Conservation (phyloP, 2,797 vertebrate species). For the Diceros bicornis region DNA sequence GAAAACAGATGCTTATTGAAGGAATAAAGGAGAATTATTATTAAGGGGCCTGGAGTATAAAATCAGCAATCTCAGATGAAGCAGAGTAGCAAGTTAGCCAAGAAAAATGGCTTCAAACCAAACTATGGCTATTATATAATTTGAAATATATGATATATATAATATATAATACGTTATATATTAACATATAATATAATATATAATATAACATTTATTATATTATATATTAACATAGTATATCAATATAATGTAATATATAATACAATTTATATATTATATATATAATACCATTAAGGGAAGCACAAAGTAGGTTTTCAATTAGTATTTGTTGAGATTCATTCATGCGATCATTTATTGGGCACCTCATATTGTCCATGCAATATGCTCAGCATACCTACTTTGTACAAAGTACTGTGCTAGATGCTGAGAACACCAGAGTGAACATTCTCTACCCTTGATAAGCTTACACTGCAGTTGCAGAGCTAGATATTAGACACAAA, state of each 20-base stretch:
- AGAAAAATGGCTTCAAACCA: background rate
- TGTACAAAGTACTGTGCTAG: background rate
- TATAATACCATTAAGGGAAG: background rate
- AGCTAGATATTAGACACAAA: background rate
- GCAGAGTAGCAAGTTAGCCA: background rate
- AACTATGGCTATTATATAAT: background rate
- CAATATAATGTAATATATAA: too few relatives aligned
- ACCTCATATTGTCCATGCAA: background rate
- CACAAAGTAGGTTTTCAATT: background rate
- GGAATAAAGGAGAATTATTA: background rate
- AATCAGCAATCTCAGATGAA: background rate
- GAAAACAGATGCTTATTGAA: background rate
- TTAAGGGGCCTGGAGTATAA: background rate
- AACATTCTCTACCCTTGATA: background rate
- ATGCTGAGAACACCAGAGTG: background rate
- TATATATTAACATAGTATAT: too few relatives aligned
- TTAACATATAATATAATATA: too few relatives aligned
- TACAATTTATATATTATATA: too few relatives aligned
- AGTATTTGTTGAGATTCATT: background rate
- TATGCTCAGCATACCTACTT: background rate
- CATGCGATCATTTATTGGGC: background rate
- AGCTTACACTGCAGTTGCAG: background rate
- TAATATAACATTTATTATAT: too few relatives aligned
- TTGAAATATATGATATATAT: background rate
- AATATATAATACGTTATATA: too few relatives aligned